Conservation (phyloP, 1,140 invertebrate genomes). For the Pachyrhynchus sulphureomaculatus region DNA sequence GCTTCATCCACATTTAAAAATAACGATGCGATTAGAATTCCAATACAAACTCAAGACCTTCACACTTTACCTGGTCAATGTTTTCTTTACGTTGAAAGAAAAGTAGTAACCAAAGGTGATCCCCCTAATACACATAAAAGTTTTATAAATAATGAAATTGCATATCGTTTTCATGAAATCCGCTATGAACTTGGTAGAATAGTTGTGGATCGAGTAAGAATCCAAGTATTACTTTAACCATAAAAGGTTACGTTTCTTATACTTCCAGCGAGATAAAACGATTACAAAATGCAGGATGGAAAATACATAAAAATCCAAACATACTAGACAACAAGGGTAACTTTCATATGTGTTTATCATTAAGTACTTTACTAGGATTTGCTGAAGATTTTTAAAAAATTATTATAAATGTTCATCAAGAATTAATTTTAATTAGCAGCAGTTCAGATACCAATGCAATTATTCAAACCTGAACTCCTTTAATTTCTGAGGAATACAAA, state of each 20-base stretch:
- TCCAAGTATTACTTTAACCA: too few relatives aligned
- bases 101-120: too few relatives aligned
- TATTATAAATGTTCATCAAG: slow-evolving; percentile 6
- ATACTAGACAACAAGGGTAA: not conserved
- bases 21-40: too few relatives aligned
- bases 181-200: too few relatives aligned
- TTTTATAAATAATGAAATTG: too few relatives aligned
- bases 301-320: not conserved
- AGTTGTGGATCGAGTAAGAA: too few relatives aligned
- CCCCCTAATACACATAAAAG: too few relatives aligned
- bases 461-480: not conserved
- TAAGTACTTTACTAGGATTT: slow-evolving; percentile 8
- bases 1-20: too few relatives aligned
- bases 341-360: slow-evolving; percentile 9
- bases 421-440: slow-evolving; percentile 9
- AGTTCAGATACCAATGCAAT: slow-evolving; percentile 5
- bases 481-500: not conserved
- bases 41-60: too few relatives aligned
- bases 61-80: too few relatives aligned
- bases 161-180: too few relatives aligned
- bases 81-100: too few relatives aligned
- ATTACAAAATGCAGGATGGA: slow-evolving; percentile 3
- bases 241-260: not conserved
- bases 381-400: slow-evolving; percentile 10
- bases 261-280: not conserved